phyloP scores from a whole-genome alignment of 2,888 invertebrate genomes.

The Microdon myrmicae region DNA sequence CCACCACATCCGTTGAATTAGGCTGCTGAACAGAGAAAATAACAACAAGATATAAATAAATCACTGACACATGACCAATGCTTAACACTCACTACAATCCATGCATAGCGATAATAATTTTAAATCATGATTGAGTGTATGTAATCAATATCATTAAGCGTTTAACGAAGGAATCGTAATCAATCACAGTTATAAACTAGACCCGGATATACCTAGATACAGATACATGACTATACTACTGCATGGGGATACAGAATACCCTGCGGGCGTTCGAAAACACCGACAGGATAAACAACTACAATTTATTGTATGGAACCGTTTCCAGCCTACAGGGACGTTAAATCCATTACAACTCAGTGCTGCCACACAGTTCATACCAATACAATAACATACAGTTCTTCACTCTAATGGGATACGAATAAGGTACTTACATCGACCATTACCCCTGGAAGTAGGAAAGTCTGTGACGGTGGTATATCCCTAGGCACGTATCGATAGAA shows the following conservation, averaged over 20 bases:
- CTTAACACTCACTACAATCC: slow-evolving; percentile 20
- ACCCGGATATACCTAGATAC: slow-evolving; percentile 2
- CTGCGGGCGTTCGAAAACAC: slow-evolving; percentile 2
- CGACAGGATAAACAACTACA: slow-evolving; percentile 16
- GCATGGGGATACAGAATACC: not conserved
- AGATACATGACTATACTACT: too few relatives aligned
- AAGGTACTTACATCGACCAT: slow-evolving; percentile 83
- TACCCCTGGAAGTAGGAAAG: slow-evolving; percentile 82
- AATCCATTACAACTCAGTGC: slow-evolving; percentile 15
- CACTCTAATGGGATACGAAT: too few relatives aligned
- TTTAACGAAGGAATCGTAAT: slow-evolving; percentile 21
- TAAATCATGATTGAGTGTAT: slow-evolving; percentile 41
- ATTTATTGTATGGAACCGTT: slow-evolving; percentile 51
- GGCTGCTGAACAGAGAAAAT: slow-evolving; percentile 69
- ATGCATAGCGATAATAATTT: slow-evolving; percentile 18
- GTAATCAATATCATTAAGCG: slow-evolving; percentile 41
- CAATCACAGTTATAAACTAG: slow-evolving; percentile 29
- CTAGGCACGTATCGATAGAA: slow-evolving; percentile 88
- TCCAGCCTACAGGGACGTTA: slow-evolving; percentile 47
- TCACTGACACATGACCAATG: slow-evolving; percentile 13
- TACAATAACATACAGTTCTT: not conserved
- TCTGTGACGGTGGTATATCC: slow-evolving; percentile 82
- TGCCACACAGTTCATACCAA: not conserved
- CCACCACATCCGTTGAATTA: slow-evolving; percentile 75
- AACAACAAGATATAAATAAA: slow-evolving; percentile 15